Conservation (phyloP, 92 coral and sea anemone genomes). For the Porites cylindrica region DNA sequence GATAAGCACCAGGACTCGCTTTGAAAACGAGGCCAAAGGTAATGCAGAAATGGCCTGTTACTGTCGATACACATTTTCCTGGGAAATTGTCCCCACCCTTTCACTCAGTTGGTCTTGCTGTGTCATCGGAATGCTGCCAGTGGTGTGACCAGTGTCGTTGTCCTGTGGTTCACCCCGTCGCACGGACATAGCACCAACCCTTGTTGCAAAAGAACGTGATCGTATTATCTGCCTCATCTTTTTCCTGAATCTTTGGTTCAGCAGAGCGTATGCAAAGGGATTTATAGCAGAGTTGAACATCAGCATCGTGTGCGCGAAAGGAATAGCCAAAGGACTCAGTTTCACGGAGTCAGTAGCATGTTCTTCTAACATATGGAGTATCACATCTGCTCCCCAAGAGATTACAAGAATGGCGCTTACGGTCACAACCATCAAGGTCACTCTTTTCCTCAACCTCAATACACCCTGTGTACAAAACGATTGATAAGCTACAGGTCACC, state of each 20-base stretch:
- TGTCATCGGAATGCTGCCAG: too few relatives aligned
- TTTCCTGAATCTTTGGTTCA: constrained; percentile 20
- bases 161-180: not conserved
- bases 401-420: not conserved
- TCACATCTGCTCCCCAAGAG: not conserved
- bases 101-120: too few relatives aligned
- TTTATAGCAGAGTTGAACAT: constrained; percentile 6
- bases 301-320: not conserved
- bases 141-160: too few relatives aligned
- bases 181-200: not conserved
- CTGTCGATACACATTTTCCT: too few relatives aligned
- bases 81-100: too few relatives aligned
- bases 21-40: too few relatives aligned
- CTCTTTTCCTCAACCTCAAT: not conserved
- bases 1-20: too few relatives aligned
- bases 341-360: not conserved
- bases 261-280: constrained; percentile 6
- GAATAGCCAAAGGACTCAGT: not conserved
- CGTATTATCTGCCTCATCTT: not conserved
- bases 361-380: not conserved
- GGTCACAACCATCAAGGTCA: constrained; percentile 7
- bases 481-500: too few relatives aligned
- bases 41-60: too few relatives aligned
- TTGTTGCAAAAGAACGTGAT: not conserved
- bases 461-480: not conserved